phyloP scores from a whole-genome alignment of 1,140 invertebrate species.

The Drosophila subobscura region DNA sequence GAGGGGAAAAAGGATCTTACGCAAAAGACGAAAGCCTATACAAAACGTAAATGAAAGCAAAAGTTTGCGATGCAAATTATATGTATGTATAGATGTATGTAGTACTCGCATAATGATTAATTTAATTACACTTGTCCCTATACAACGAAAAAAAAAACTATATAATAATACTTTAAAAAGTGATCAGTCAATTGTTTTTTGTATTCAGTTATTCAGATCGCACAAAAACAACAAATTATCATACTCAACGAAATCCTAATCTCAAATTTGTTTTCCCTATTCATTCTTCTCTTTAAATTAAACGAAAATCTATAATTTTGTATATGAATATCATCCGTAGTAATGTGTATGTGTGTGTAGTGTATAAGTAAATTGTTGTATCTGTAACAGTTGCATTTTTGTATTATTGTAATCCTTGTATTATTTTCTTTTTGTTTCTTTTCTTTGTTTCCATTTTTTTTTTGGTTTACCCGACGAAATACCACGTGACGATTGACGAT shows the following conservation, averaged over 20 bases:
- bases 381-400: slow-evolving; percentile 73
- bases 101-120: slow-evolving; percentile 7
- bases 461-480: slow-evolving; percentile 62
- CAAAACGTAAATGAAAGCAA: slow-evolving; percentile 41
- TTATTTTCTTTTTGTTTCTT: slow-evolving; percentile 58
- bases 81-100: no score
- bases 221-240: slow-evolving; percentile 60
- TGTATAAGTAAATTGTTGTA: slow-evolving; percentile 72
- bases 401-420: slow-evolving; percentile 53
- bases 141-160: slow-evolving; percentile 63
- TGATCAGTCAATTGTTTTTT: slow-evolving; percentile 77
- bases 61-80: slow-evolving; percentile 33
- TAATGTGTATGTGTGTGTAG: slow-evolving; percentile 21
- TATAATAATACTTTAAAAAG: slow-evolving; percentile 79
- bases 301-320: slow-evolving; percentile 58
- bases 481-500: slow-evolving; percentile 37
- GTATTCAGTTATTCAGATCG: slow-evolving; percentile 60
- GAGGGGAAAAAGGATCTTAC: slow-evolving; percentile 6
- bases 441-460: slow-evolving; percentile 32
- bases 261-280: slow-evolving; percentile 45
- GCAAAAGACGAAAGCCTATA: slow-evolving; percentile 47
- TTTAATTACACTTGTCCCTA: slow-evolving; percentile 68
- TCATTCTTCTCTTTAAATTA: slow-evolving; percentile 22
- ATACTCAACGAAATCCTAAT: slow-evolving; percentile 66
- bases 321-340: slow-evolving; percentile 63